phyloP scores from a whole-genome alignment of 2,797 vertebrate species.

The Pagetopsis macropterus region DNA sequence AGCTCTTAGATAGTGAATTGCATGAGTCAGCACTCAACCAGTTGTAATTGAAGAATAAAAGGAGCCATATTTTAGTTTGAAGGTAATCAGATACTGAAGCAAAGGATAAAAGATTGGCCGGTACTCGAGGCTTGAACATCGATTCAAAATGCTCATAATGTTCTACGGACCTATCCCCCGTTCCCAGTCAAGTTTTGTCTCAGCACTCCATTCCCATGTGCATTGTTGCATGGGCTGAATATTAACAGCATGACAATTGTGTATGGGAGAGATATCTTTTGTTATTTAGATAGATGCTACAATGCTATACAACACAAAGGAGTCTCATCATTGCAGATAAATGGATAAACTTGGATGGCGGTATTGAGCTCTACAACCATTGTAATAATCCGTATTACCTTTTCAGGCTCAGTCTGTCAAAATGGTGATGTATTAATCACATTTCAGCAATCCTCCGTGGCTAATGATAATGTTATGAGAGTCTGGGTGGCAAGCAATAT shows the following conservation, averaged over 20 bases:
- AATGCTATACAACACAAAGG: conserved; percentile 82
- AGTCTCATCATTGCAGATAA: conserved; percentile 85
- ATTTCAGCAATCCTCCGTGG: conserved; percentile 82
- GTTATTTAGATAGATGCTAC: conserved; percentile 87
- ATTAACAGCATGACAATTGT: conserved; percentile 80
- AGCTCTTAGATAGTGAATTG: conserved; percentile 74
- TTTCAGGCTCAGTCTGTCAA: conserved; percentile 83
- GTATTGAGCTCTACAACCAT: conserved; percentile 83
- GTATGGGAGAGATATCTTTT: conserved; percentile 80
- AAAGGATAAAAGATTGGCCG: conserved; percentile 60
- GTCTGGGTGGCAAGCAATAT: conserved; percentile 77
- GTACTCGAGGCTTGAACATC: conserved; percentile 60
- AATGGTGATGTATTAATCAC: conserved; percentile 85
- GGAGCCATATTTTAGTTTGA: conserved; percentile 77
- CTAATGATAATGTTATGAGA: conserved; percentile 82
- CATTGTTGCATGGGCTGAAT: conserved; percentile 75
- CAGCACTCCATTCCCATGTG: conserved; percentile 71
- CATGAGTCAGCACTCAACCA: conserved; percentile 75
- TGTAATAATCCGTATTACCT: conserved; percentile 86
- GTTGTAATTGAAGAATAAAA: conserved; percentile 77
- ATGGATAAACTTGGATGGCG: conserved; percentile 85
- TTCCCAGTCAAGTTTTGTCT: conserved; percentile 74
- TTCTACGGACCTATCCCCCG: conserved; percentile 70
- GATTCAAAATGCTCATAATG: conserved; percentile 75
- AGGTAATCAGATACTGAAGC: conserved; percentile 80